These are phyloP conservation scores for Ophonus ardosiacus DNA, from an alignment of 2,888 invertebrate species.

Conservation along the genomic window DNA sequence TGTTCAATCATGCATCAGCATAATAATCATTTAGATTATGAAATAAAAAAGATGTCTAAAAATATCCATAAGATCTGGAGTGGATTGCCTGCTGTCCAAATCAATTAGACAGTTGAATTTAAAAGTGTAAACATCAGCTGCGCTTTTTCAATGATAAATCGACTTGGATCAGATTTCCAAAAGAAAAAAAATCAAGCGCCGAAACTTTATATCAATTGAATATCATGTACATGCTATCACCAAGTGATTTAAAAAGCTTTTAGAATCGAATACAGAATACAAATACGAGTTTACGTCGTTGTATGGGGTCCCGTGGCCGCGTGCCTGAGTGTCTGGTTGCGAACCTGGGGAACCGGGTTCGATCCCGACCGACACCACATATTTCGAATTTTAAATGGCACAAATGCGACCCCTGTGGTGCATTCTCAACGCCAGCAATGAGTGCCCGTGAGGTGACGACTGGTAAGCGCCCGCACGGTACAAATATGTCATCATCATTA, in stretches of 20 bases:
- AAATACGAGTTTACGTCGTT: no score
- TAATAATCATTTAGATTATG: neutral
- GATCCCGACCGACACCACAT: no score
- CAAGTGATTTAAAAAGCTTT: neutral
- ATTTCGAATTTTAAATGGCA: no score
- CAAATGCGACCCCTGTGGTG: no score
- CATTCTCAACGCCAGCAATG: no score
- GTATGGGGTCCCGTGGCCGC: no score
- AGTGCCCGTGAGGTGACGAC: no score
- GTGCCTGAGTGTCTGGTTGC: no score
- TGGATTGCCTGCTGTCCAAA: conserved; percentile 24
- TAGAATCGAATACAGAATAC: no score
- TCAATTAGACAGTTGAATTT: conserved; percentile 42
- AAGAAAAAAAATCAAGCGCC: neutral
- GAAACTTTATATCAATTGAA: neutral
- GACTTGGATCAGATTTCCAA: neutral
- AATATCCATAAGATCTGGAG: neutral
- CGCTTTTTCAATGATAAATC: neutral
- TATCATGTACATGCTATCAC: neutral
- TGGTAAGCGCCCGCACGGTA: no score
- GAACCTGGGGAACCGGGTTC: no score
- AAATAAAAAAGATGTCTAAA: neutral
- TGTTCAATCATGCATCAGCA: neutral
- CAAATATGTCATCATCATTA: no score
- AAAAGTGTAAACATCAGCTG: conserved; percentile 10